Percentiles rank a stretch among this genome's conserved stretches.
phyloP scores from a whole-genome alignment of 2,113 vertebrate species.

The Antigone vipio region DNA sequence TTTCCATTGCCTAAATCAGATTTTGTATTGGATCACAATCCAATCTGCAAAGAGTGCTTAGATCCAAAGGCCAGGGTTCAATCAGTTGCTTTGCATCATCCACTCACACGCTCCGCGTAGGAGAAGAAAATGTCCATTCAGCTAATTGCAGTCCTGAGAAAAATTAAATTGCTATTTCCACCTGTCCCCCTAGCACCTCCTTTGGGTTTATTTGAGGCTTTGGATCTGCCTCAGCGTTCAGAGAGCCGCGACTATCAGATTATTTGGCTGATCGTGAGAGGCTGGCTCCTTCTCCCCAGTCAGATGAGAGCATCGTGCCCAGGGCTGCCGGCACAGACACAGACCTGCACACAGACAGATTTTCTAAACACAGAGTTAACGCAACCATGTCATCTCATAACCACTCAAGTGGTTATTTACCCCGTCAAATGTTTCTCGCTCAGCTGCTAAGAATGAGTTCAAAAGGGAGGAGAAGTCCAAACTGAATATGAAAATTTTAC shows the following conservation, averaged over 20 bases:
- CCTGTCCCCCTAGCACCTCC: background rate
- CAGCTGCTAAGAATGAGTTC: background rate
- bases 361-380: conserved; percentile 17
- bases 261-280: background rate
- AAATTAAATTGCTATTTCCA: background rate
- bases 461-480: conserved; percentile 4
- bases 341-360: conserved; percentile 1
- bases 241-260: background rate
- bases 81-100: background rate
- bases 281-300: background rate
- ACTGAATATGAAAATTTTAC: background rate
- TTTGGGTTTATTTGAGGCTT: background rate
- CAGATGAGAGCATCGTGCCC: background rate
- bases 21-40: background rate
- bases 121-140: background rate
- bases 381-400: conserved; percentile 36
- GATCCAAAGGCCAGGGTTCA: background rate
- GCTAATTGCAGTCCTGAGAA: background rate
- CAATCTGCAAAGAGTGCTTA: background rate
- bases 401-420: conserved; percentile 30
- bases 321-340: background rate
- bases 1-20: background rate
- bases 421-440: background rate
- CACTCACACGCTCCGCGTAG: fast-evolving
- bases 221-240: background rate